Base-by-base conservation (phyloP, 2,113 vertebrate species). In the Notiomystis cincta region DNA sequence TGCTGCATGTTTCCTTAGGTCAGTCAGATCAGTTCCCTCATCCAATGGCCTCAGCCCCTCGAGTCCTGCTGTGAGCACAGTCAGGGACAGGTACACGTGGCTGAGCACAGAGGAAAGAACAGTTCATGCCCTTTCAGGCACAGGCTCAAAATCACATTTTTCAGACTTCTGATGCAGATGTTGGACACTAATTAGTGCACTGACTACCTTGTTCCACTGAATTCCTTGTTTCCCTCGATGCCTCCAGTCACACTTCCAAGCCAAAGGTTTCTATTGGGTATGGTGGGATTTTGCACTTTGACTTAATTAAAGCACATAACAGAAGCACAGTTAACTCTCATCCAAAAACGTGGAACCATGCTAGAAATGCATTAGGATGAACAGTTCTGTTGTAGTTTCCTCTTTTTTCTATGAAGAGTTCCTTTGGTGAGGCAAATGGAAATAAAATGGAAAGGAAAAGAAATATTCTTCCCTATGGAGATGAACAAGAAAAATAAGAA, bases 41-140 rank as follows among this genome's bases (percentile, higher is more conserved):
- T 24, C 48, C 81, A 66, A 2, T 1, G 77, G 75, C 47, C 69
- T 87, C 38, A 33, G 1, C 15, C 21, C n/a, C 35, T 62, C 0
- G 0, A 71, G 33, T 35, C 64, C 81, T 22, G 18, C 64, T 77
- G 22, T 44, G 72, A 89, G 28, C 35, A 57, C 21, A 35, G 30
- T 0, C 0, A 87, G 24, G 31, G 13, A 56, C 64, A 69, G 45
- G 37, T 77, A 80, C 23, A 1, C 2, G 22, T 42, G 54, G 19
- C 60, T 77, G 83, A 87, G 45, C 45, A 23, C 1, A 25, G 62
- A 61, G 30, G 31, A 89, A 84, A 77, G 73, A 84, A 19, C 47
- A 44, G 62, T 38, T 78, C 56, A 13, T 20, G 27, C 22, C 51
- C 60, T 54, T 84, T 81, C 69, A 91, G 64, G 23, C 1, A 1